phyloP scores from a whole-genome alignment of 1,140 invertebrate genomes.

The Pseudomyrmex dendroicus region DNA sequence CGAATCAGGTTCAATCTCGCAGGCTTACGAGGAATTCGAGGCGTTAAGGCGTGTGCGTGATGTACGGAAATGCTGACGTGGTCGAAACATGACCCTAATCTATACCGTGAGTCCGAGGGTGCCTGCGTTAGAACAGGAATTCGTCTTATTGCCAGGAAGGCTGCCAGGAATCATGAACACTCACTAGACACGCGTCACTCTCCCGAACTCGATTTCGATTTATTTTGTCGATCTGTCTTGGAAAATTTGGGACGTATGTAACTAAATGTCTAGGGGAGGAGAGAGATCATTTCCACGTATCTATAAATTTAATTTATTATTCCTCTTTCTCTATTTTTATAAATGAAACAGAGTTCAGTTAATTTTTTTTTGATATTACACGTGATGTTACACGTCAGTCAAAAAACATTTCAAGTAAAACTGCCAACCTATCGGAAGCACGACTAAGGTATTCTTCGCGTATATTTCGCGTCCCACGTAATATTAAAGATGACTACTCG shows the following conservation, averaged over 20 bases:
- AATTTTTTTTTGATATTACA: neutral
- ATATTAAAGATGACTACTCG: constrained; percentile 50
- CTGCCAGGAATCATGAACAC: constrained; percentile 23
- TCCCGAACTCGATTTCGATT: neutral
- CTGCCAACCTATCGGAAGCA: neutral
- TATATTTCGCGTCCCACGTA: neutral
- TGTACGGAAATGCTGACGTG: constrained; percentile 58
- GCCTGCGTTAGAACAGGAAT: constrained; percentile 22
- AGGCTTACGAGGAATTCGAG: constrained; percentile 32
- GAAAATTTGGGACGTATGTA: neutral
- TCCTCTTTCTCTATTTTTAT: neutral
- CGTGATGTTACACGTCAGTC: neutral
- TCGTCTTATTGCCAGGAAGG: constrained; percentile 38
- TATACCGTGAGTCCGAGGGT: constrained; percentile 5
- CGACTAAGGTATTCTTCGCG: neutral
- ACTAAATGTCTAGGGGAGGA: too few species aligned
- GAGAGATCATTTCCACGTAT: too few species aligned
- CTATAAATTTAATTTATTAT: too few species aligned
- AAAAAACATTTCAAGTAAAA: neutral
- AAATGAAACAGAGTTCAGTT: neutral
- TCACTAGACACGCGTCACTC: constrained; percentile 1
- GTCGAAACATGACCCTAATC: constrained; percentile 38
- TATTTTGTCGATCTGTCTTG: neutral
- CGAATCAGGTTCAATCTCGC: constrained; percentile 33
- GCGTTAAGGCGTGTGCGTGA: constrained; percentile 32